Evolutionary conservation across 2,797 vertebrate species (phyloP), one percentile per base, ranked within the genome.

Genomic region (Pantherophis vulpinus): DNA sequence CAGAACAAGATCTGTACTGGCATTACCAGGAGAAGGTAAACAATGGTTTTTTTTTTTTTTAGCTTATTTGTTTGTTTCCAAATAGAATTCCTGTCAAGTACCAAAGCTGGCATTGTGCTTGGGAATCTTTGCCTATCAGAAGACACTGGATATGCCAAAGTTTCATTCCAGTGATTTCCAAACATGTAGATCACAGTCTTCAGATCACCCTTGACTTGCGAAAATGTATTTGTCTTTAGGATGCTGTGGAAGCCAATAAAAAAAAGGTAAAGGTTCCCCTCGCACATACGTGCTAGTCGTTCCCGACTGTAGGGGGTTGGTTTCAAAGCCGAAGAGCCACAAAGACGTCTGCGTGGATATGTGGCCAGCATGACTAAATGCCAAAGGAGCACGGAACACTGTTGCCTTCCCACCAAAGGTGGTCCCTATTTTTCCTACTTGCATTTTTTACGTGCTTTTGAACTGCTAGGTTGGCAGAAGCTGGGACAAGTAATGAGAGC

Each of bases 21-120:
- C 99, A n/a, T 97, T 99, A 92, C 98, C 99, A 55, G 98, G 98
- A 0, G 98, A 99, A 97, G 99, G 99, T 99, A 96, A 98, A 94
- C 92, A 91, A 47, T 51, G 42, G 42, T 2, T 37, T 37, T 2
- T 37, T 37, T 3, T 25, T 0, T 59, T 60, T 95, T 23, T 83
- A 56, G 60, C 92, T 42, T 8, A 0, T 70, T 55, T 88, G 2
- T 27, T 91, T 60, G 11, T 29, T 94, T 0, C 1, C 8, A 47
- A n/a, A 27, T 18, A 91, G 83, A 29, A 66, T 93, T 70, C 51
- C 18, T 70, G 2, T n/a, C 54, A 20, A 60, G 42, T 47, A 12
- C 23, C 60, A 61, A 27, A n/a, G 23, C 18, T 70, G 29, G 10
- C 29, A 1, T n/a, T 14, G 5, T 70, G 63, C 20, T 83, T 83